phyloP scores from a whole-genome alignment of 2,797 vertebrate genomes.

The Yasuhikotakia modesta region DNA sequence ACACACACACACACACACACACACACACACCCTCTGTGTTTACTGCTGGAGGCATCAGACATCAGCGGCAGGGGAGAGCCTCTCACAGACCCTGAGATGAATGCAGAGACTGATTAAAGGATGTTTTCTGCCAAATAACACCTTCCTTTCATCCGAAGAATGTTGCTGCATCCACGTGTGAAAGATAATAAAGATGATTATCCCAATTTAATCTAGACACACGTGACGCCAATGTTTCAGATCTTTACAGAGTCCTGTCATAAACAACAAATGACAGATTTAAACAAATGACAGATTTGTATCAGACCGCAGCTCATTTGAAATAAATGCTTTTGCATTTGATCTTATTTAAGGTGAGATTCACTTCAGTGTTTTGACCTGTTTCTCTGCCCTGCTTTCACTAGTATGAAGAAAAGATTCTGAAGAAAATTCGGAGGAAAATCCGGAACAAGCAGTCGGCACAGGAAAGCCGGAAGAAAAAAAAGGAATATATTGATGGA shows the following conservation, averaged over 20 bases:
- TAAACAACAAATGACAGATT: background rate
- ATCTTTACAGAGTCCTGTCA: background rate
- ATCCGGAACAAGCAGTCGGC: slow-evolving; percentile 96
- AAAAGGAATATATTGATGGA: slow-evolving; percentile 90
- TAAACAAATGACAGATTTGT: background rate
- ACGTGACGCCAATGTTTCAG: background rate
- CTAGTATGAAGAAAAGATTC: slow-evolving; percentile 88
- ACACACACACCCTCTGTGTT: too few relatives aligned
- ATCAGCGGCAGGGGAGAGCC: background rate
- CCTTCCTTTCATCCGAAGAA: background rate
- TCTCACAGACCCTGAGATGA: background rate
- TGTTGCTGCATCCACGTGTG: background rate
- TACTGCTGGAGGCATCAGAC: background rate
- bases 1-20: too few relatives aligned
- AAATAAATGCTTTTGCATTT: background rate
- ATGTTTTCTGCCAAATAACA: background rate
- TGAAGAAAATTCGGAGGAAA: slow-evolving; percentile 96
- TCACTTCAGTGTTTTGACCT: background rate
- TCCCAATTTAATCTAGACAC: background rate
- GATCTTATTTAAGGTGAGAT: background rate
- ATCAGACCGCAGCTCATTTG: background rate
- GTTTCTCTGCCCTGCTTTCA: slow-evolving; percentile 54
- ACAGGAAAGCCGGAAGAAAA: slow-evolving; percentile 96
- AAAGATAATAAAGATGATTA: background rate
- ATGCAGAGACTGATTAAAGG: slow-evolving; percentile 9